Base-by-base conservation (phyloP, 2,113 vertebrate species). In the Salminus brasiliensis region DNA sequence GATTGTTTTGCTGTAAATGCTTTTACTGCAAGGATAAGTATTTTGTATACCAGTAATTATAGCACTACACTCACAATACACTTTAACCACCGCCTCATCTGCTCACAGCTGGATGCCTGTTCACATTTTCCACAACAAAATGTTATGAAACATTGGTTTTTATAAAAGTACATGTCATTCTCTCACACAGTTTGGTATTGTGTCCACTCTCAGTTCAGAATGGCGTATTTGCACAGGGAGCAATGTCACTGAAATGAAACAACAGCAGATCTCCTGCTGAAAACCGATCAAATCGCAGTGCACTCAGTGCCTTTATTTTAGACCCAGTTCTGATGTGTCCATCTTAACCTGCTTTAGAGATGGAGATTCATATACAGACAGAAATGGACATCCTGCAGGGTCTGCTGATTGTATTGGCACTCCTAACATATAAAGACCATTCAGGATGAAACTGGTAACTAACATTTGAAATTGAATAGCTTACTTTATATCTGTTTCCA, bases 361-460 rank as follows among this genome's bases (percentile, higher is more conserved):
- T 72, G 36, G 72, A 55, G 68, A 53, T 49, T 43, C 18, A 63
- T 63, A 73, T 30, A 59, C 32, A 36, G 32, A 59, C 67, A 67
- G 78, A 47, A 55, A 60, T 59, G 32, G 69, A 49, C 47, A 62
- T 77, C 82, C 82, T 67, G 34, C 82, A 32, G 82, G 47, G 67
- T 77, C 77, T 60, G 10, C 10, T 67, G 70, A 80, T 80, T 80
- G 78, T 62, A 73, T 16, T 55, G 53, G 45, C 49, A 76, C 29
- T 83, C 59, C 45, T 36, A 72, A 65, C 27, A 32, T 68, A 53
- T 73, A 43, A 71, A 25, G 82, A 36, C 45, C 34, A 21, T 23
- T 74, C 25, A 52, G 39, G 67, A 75, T 57, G 78, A 77, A 53
- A 72, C 59, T 72, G 73, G 67, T 67, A 80, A 83, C 57, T 65